Conservation (phyloP, 2,888 invertebrate genomes). For the Corbicula japonica region DNA sequence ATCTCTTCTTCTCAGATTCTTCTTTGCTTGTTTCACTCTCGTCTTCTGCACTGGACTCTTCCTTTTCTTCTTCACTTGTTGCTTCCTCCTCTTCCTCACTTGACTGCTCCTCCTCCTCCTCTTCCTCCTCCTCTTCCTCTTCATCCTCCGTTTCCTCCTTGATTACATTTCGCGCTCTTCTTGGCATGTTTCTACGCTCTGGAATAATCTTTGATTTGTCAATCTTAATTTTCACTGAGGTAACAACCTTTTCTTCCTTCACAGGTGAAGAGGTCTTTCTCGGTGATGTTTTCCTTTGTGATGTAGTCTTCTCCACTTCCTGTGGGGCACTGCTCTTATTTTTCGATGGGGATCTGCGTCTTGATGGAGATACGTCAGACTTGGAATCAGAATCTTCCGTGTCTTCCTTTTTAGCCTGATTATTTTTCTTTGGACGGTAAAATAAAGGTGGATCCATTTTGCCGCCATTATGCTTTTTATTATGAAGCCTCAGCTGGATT, state of each 20-base stretch:
- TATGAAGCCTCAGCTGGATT: conserved; percentile 56
- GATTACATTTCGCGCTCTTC: conserved; percentile 46
- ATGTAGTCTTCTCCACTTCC: too few relatives aligned
- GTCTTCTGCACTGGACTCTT: conserved; percentile 15
- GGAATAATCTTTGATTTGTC: conserved; percentile 33
- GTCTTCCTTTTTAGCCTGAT: conserved; percentile 6
- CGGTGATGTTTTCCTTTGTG: too few relatives aligned
- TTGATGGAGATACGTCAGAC: neutral
- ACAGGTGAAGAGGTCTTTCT: neutral
- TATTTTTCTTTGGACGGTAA: conserved; percentile 10
- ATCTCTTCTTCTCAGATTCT: conserved; percentile 18
- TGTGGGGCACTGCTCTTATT: too few relatives aligned
- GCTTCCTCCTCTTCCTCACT: neutral
- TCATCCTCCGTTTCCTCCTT: conserved; percentile 23
- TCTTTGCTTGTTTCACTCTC: conserved; percentile 16
- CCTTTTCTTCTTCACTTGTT: conserved; percentile 12
- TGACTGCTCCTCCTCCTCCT: conserved; percentile 11
- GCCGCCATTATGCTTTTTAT: conserved; percentile 56
- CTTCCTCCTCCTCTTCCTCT: conserved; percentile 1
- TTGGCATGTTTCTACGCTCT: conserved; percentile 45
- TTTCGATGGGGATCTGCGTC: conserved; percentile 2
- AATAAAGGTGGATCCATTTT: conserved; percentile 35
- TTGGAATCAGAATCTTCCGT: conserved; percentile 10
- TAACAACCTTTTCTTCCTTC: neutral
- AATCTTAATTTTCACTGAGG: conserved; percentile 17